Percentiles rank a stretch among this genome's conserved stretches.
Evolutionary conservation across 30 jellyfish, hydroid and myxozoan genomes (phyloP).

Genomic region (Chrysaora quinquecirrha): DNA sequence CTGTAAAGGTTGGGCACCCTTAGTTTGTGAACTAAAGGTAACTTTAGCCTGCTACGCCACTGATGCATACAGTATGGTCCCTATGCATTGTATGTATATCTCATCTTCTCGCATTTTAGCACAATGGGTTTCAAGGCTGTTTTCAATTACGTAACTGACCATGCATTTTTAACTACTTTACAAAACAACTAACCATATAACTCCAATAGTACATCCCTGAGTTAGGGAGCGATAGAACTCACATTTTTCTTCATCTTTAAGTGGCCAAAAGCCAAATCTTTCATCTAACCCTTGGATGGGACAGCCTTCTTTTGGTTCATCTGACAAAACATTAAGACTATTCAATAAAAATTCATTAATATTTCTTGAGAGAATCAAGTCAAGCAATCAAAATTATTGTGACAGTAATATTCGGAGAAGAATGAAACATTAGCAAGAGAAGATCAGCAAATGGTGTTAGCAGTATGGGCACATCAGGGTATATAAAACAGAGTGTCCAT

Average conservation of each 20-base stretch:
- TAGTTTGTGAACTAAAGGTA: background rate
- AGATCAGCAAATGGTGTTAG: background rate
- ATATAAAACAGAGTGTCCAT: background rate
- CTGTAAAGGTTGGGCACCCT: background rate
- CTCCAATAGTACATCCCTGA: background rate
- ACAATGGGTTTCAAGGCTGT: conserved; percentile 1
- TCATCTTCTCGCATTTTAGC: background rate
- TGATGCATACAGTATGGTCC: background rate
- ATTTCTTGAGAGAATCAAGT: background rate
- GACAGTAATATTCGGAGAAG: background rate
- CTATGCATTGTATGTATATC: background rate
- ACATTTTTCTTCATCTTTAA: background rate
- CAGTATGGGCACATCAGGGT: conserved; percentile 2
- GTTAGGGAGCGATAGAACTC: background rate
- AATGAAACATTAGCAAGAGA: background rate
- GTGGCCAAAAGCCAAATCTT: background rate
- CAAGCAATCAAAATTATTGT: background rate
- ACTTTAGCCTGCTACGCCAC: background rate
- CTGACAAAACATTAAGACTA: background rate
- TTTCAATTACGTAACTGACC: background rate
- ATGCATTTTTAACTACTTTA: background rate
- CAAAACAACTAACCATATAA: background rate
- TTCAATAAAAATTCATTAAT: background rate
- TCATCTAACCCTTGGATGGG: background rate
- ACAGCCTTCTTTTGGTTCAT: background rate